A percentile compares a stretch with the other conserved stretches of the same genome.
Evolutionary conservation across 2,888 invertebrate genomes (phyloP).

Genomic region (Ichneumoninae sp.): DNA sequence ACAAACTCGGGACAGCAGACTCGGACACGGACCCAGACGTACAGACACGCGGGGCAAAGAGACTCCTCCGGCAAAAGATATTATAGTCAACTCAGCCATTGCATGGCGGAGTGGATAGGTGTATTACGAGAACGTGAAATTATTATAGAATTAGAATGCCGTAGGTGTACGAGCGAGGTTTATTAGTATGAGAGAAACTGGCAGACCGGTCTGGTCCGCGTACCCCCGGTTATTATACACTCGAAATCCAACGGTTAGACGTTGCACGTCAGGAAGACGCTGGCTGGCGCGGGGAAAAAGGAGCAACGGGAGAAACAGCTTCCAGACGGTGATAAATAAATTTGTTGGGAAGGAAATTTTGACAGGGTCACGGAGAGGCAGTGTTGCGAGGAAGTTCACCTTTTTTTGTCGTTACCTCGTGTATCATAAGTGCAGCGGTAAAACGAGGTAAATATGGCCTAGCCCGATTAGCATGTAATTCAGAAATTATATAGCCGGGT

Average conservation of each 20-base stretch:
- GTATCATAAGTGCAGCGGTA: not conserved
- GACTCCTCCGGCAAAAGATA: conserved; percentile 34
- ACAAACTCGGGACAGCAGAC: conserved; percentile 44
- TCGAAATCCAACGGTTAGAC: conserved; percentile 67
- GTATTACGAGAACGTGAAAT: conserved; percentile 64
- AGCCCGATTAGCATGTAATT: too few relatives aligned
- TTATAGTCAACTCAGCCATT: conserved; percentile 34
- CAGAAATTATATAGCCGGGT: not conserved
- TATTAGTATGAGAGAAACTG: conserved; percentile 63
- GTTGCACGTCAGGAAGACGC: conserved; percentile 53
- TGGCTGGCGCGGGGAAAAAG: conserved; percentile 58
- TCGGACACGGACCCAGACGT: conserved; percentile 2
- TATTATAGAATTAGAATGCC: conserved; percentile 67
- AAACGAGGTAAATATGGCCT: too few relatives aligned
- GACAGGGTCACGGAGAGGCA: conserved; percentile 65
- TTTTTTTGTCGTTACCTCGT: not conserved
- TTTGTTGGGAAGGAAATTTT: conserved; percentile 58
- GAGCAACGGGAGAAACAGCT: conserved; percentile 49
- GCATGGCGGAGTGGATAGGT: conserved; percentile 18
- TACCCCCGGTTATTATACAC: conserved; percentile 67
- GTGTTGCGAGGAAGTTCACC: not conserved
- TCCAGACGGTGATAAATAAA: conserved; percentile 66
- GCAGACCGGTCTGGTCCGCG: conserved; percentile 63
- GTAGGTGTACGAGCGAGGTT: conserved; percentile 9
- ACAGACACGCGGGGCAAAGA: not conserved